Base-by-base conservation (phyloP, 2,888 invertebrate species). In the Orthosia gracilis region DNA sequence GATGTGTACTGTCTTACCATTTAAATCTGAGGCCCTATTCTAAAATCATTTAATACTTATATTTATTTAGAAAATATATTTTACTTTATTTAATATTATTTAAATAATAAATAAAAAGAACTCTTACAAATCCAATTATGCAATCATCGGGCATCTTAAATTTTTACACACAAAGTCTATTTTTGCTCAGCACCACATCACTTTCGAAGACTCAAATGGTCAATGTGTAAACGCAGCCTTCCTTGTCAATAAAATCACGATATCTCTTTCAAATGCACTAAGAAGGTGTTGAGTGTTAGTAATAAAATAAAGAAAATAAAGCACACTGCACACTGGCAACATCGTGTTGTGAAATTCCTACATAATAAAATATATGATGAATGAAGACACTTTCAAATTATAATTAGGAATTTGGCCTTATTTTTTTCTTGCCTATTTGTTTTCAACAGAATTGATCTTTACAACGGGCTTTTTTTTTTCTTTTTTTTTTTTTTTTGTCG, bases 191-290 rank as follows among this genome's bases (percentile, higher is more conserved):
- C 58, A 47, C 1, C 13, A 15, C 11, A 47, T 5, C 23, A 62
- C 7, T 65, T 31, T 26, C 21, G 13, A 23, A 26, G n/a, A 50
- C 18, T 52, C 4, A 52, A 66, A 47, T 58, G 45, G 17, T 5
- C 12, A 40, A 62, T 57, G 65, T 12, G 26, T 9, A 17, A 31
- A 49, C 40, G 17, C 50, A 81, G 31, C 84, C 84, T 79, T 64
- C 23, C 58, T 13, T 80, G 81, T 84, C 82, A 72, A 72, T 61
- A 47, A 50, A 70, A 76, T 84, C 84, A 80, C 84, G 84, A 76
- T 68, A 69, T 63, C 47, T 69, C 57, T 69, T 66, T 61, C 23
- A 69, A 77, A 76, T 58, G 12, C 18, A 45, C 18, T 73, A 63
- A 78, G 17, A 59, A 69, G 63, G 61, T 70, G 54, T 73, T 64